Conservation (phyloP, 2,797 vertebrate genomes). For the Takifugu ocellatus region DNA sequence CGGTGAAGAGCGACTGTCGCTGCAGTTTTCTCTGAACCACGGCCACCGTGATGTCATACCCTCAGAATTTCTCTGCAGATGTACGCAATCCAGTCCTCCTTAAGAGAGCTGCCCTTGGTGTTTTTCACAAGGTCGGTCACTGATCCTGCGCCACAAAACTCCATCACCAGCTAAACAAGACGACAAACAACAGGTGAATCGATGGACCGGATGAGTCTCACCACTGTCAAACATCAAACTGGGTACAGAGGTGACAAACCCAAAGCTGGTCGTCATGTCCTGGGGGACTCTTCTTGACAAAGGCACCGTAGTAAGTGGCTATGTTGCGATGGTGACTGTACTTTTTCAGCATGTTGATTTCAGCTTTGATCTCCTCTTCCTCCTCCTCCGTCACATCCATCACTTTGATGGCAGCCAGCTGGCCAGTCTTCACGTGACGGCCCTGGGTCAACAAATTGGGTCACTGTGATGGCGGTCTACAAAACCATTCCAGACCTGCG, state of each 20-base stretch:
- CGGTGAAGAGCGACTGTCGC: conserved; percentile 4
- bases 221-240: background rate
- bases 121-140: conserved; percentile 93
- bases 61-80: conserved; percentile 91
- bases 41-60: conserved; percentile 60
- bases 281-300: conserved; percentile 92
- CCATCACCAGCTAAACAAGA: conserved; percentile 86
- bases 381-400: conserved; percentile 97
- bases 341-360: conserved; percentile 97
- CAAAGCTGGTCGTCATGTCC: conserved; percentile 93
- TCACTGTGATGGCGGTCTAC: conserved; percentile 5
- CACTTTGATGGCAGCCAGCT: conserved; percentile 95
- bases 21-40: conserved; percentile 2
- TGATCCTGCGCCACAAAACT: conserved; percentile 92
- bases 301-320: conserved; percentile 93
- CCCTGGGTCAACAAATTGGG: conserved; percentile 60
- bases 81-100: conserved; percentile 93
- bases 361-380: conserved; percentile 94
- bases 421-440: conserved; percentile 83
- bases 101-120: conserved; percentile 90
- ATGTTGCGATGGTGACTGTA: conserved; percentile 96
- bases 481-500: conserved; percentile 3
- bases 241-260: conserved; percentile 69
- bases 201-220: conserved; percentile 2
- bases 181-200: conserved; percentile 23